Base-by-base conservation (phyloP, 64 coral and sea anemone species). In the Acropora tenuis region DNA sequence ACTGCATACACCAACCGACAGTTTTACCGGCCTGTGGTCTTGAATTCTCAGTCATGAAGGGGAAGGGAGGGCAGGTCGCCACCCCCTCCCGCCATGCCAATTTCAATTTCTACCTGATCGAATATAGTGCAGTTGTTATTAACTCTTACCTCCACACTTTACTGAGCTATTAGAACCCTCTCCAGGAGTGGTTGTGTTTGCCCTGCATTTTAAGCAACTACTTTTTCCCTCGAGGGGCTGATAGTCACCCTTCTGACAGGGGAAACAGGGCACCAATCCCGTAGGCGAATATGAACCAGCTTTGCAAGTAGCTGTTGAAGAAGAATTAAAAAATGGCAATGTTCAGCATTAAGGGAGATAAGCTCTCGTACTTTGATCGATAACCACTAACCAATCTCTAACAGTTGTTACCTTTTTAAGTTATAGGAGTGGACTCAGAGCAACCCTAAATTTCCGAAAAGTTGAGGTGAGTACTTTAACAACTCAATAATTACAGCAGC, bases 261-360 rank as follows among this genome's bases (percentile, higher is more conserved):
- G 89, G 47, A 80, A 76, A 43, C 89, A 91, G 15, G 87, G 80
- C 48, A 89, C 78, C 16, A 94, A 30, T 76, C 87, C 92, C n/a
- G 92, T 89, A 1, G 92, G 92, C 7, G 92, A 94, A 19, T 68
- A 84, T 11, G 13, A 89, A 47, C 92, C 92, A 43, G 78, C 50
- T 67, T 84, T 82, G 50, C 92, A 94, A 52, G 11, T 52, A 43
- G 74, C 92, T 94, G 41, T 42, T 61, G 45, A 1, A 76, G 8
- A 48, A 84, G 47, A 84, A 69, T 50, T 20, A 7, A 11, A 69
- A 82, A 0, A 63, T 3, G 0, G 3, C 18, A 77, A 75, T 43
- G 73, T 75, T 75, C 73, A 71, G 20, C 68, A 71, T 71, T 71
- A 71, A 71, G 68, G 68, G 30, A 30, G 30, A 30, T 30, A 30